Evolutionary conservation across 2,888 invertebrate species (phyloP).

Genomic region (Acleris literana): DNA sequence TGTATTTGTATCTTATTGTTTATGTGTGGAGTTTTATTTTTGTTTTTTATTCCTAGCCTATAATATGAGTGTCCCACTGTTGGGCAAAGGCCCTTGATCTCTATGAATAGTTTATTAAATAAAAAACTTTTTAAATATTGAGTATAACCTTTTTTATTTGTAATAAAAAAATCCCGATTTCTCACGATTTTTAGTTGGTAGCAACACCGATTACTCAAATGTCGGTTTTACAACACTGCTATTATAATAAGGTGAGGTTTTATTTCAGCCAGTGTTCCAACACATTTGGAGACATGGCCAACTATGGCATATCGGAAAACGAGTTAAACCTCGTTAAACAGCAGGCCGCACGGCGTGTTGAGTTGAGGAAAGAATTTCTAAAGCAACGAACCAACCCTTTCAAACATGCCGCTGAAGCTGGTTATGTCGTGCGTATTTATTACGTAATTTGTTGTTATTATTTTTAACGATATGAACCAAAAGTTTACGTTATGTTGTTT

Average conservation of each 20-base stretch:
- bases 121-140: no score
- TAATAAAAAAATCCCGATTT: no score
- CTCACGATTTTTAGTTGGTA: no score
- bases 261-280: slow-evolving; percentile 30
- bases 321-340: slow-evolving; percentile 71
- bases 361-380: slow-evolving; percentile 84
- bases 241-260: not conserved
- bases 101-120: no score
- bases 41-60: no score
- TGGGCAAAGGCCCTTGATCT: no score
- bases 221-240: no score
- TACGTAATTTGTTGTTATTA: slow-evolving; percentile 42
- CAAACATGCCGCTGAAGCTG: slow-evolving; percentile 83
- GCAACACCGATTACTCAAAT: no score
- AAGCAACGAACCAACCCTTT: slow-evolving; percentile 86
- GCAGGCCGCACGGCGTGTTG: slow-evolving; percentile 76
- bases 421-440: slow-evolving; percentile 82
- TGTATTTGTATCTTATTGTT: no score
- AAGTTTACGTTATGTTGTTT: slow-evolving; percentile 42
- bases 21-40: no score
- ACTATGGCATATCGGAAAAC: slow-evolving; percentile 68
- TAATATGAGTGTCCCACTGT: no score
- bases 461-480: not conserved
- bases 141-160: no score
- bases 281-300: slow-evolving; percentile 57